A percentile compares a stretch with the other conserved stretches of the same genome.
Evolutionary conservation across 2,113 vertebrate species (phyloP).

Genomic region (Arizona elegans): DNA sequence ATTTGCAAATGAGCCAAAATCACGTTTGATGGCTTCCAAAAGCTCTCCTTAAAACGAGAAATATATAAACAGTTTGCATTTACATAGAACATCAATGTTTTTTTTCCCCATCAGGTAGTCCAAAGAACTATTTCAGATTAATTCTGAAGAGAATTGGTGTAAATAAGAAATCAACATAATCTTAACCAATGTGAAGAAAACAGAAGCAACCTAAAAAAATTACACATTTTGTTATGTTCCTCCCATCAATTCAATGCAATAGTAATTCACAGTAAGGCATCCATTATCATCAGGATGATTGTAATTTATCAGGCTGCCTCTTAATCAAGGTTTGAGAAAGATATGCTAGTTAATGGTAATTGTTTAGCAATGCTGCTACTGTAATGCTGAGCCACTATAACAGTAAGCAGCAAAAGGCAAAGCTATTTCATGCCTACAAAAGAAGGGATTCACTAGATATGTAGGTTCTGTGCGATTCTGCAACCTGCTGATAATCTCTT

Average conservation of each 20-base stretch:
- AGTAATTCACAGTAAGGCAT: background rate
- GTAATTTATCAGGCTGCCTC: background rate
- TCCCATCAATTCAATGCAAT: background rate
- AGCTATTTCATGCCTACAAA: background rate
- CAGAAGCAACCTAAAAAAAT: background rate
- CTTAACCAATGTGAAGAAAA: background rate
- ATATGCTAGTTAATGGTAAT: background rate
- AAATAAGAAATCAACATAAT: background rate
- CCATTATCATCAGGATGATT: background rate
- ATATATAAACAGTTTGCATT: background rate
- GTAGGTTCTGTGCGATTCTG: background rate
- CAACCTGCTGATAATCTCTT: too few species aligned
- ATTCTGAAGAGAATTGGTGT: background rate
- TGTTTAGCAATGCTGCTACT: background rate
- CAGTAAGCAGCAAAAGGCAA: background rate
- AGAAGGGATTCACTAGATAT: background rate
- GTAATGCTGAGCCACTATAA: background rate
- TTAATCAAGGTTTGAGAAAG: background rate
- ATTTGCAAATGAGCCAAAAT: slow-evolving; percentile 91
- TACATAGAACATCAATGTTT: background rate
- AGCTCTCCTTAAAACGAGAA: slow-evolving; percentile 78
- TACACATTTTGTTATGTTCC: background rate
- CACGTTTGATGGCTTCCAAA: slow-evolving; percentile 88
- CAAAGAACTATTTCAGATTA: background rate
- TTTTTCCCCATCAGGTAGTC: background rate